Evolutionary conservation across 2,797 vertebrate species (phyloP).

Genomic region (Denticeps clupeoides): DNA sequence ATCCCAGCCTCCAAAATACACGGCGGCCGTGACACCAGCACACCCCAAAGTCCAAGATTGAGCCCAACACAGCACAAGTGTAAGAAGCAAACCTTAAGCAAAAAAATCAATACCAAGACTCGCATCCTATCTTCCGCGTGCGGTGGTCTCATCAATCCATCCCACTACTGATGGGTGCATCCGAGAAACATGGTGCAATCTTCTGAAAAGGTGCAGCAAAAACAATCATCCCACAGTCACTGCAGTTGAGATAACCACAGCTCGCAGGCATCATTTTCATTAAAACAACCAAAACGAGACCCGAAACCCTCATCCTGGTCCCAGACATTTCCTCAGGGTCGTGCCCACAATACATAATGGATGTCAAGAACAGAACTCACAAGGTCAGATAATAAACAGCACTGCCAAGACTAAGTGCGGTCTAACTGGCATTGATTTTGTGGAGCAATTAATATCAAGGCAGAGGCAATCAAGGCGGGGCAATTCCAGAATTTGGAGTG

Average conservation of each 20-base stretch:
- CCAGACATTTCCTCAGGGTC: constrained; percentile 38
- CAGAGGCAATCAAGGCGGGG: constrained; percentile 38
- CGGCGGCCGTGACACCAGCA: too few species aligned
- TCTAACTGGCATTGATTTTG: constrained; percentile 59
- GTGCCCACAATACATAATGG: constrained; percentile 33
- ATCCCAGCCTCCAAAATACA: too few species aligned
- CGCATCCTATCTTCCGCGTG: too few species aligned
- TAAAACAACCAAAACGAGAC: constrained; percentile 36
- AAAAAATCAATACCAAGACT: too few species aligned
- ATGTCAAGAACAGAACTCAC: constrained; percentile 37
- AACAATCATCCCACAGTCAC: too few species aligned
- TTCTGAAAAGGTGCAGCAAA: too few species aligned
- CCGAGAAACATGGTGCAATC: constrained; percentile 16
- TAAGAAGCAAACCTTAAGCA: too few species aligned
- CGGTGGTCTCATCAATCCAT: too few species aligned
- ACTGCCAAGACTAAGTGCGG: constrained; percentile 20
- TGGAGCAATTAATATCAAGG: constrained; percentile 51
- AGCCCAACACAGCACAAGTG: too few species aligned
- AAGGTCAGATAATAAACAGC: constrained; percentile 40
- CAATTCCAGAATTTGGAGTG: constrained; percentile 38
- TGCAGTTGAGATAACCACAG: too few species aligned
- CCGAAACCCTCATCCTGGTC: constrained; percentile 24
- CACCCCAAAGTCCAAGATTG: too few species aligned
- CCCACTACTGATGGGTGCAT: constrained; percentile 21
- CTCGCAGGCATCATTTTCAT: constrained; percentile 51